Evolutionary conservation across 2,888 invertebrate species (phyloP), one percentile per base, ranked within the genome.

Genomic region (Copidosoma aretas): DNA sequence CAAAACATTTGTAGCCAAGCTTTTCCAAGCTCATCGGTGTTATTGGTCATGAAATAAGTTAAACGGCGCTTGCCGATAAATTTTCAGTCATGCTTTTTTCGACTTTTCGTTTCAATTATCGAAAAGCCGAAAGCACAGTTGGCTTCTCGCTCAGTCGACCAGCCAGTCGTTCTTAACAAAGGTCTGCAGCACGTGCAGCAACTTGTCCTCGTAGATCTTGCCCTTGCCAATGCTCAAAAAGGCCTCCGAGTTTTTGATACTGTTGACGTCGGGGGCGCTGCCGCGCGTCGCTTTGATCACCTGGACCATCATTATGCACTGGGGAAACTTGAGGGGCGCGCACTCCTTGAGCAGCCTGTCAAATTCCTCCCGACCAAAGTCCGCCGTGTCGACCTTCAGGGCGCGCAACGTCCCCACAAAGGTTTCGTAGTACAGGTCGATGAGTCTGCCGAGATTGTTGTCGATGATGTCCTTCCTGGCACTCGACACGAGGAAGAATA

Each of bases 401-500:
- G 70, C 70, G 3, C 69, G 72, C 24, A 84, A 64, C 15, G 69
- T 74, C 2, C 77, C 71, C 8, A 80, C 64, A 61, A 84, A 84
- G 0, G 77, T 69, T 1, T 77, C 71, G 59, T 83, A 82, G 67
- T 84, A 84, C 0, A 77, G 60, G 17, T 76, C 73, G 1, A 84
- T 71, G 68, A 84, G 73, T 3, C 79, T 75, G 25, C 80, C 76
- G 10, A 84, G 71, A 49, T 80, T 69, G 14, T 80, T 72, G 1
- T 81, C 79, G 15, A 80, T 74, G 2, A 83, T 68, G 0, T 81
- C 77, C 10, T 72, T 76, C 12, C 72, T 75, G 1, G 77, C 77
- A 19, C 83, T 84, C 0, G 83, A 82, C 43, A 83, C 68, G 0
- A 84, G 73, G 64, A 84, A 82, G 64, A 84, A 84, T 10, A 84